Base-by-base conservation (phyloP, 2,888 invertebrate species). In the Boloria euphrosyne region DNA sequence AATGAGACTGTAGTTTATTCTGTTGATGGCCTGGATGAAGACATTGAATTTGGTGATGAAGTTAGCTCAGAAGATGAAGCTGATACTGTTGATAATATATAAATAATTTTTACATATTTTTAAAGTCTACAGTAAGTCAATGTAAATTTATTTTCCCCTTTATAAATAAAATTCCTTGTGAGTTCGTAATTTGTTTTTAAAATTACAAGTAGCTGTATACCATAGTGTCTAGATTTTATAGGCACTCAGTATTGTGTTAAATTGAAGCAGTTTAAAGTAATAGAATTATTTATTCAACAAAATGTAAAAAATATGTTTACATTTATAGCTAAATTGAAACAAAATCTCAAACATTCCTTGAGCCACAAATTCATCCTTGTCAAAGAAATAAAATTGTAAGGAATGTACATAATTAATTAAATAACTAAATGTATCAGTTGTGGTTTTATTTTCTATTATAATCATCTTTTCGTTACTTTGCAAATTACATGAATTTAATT, bases 11-110 rank as follows among this genome's bases (percentile, higher is more conserved):
- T 97, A 79, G 98, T 97, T 72, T 98, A 98, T 86, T 97, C 97
- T 74, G 97, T 98, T 83, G 98, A 98, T 89, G 98, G 97, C 78
- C 95, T 97, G 82, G 98, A 98, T 90, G 98, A 98, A 87, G 98
- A 98, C 86, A 98, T 98, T 90, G 98, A 98, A 87, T 98, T 98
- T 82, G 98, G 98, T 75, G 98, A 98, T 91, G 97, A 98, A 92
- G 97, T 97, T 84, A 97, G 97, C 87, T 97, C 97, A 78, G 97
- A 96, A 80, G 97, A 97, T 84, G 97, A 97, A 90, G 97, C 94
- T 75, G 95, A 95, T 89, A 94, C 94, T 67, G 95, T 95, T 74
- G 95, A 95, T 90, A 93, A 92, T 85, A 94, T 94, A 85, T 94
- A 87, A 89, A 78, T 81, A 75, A 75, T 67, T 74, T 71, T 71